These are phyloP conservation scores for Uloborus plumipes DNA, from an alignment of 2,888 invertebrate species.

Conservation along the genomic window DNA sequence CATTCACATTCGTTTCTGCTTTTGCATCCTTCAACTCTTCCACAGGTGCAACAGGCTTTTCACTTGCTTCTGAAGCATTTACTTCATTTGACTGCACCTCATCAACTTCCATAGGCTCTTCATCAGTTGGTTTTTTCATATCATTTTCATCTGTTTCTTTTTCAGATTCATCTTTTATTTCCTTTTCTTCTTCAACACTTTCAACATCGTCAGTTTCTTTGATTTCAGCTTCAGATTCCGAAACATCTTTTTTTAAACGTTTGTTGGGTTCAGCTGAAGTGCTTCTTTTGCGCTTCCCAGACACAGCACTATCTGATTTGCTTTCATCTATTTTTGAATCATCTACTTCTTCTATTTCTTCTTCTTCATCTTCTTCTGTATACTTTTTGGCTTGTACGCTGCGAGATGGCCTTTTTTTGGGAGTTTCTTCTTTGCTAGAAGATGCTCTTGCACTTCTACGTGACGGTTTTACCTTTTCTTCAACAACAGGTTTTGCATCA, in stretches of 20 bases:
- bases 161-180: not conserved
- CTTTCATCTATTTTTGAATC: constrained; percentile 35
- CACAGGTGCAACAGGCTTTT: not conserved
- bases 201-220: constrained; percentile 1
- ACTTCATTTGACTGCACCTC: constrained; percentile 1
- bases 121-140: constrained; percentile 8
- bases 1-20: not conserved
- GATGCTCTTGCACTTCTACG: constrained; percentile 28
- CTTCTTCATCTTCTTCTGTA: constrained; percentile 48
- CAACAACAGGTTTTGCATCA: constrained; percentile 13
- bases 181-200: constrained; percentile 8
- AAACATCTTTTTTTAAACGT: constrained; percentile 12
- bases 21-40: not conserved
- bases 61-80: constrained; percentile 6
- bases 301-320: constrained; percentile 5
- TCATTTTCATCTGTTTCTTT: constrained; percentile 1
- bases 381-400: constrained; percentile 44
- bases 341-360: constrained; percentile 43
- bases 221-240: not conserved
- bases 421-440: constrained; percentile 35
- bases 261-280: constrained; percentile 28
- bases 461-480: constrained; percentile 30
- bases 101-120: constrained; percentile 61
- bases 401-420: constrained; percentile 48
- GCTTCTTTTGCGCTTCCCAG: constrained; percentile 39